Conservation (phyloP, 2,888 invertebrate genomes). For the Deladenus siricidicola region DNA sequence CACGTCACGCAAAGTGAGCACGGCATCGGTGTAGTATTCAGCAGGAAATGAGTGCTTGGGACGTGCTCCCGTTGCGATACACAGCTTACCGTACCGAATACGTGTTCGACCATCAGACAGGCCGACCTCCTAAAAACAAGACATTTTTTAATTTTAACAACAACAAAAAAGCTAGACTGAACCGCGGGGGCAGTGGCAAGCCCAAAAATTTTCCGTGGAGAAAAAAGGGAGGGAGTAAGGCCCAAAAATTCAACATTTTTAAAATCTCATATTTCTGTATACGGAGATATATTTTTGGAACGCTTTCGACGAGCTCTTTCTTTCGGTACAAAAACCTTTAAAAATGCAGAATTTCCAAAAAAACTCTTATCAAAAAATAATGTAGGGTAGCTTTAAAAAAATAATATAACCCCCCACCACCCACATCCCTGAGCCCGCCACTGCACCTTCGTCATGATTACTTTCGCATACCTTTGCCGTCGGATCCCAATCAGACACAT, state of each 20-base stretch:
- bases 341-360: too few relatives aligned
- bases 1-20: constrained; percentile 28
- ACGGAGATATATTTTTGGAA: too few relatives aligned
- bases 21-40: not conserved
- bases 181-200: too few relatives aligned
- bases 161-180: not conserved
- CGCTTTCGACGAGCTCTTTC: too few relatives aligned
- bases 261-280: too few relatives aligned
- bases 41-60: constrained; percentile 62
- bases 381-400: not conserved
- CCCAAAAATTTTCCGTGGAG: too few relatives aligned
- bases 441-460: too few relatives aligned
- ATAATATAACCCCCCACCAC: not conserved
- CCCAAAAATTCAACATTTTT: too few relatives aligned
- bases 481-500: constrained; percentile 29
- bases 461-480: constrained; percentile 25
- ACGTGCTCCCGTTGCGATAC: constrained; percentile 80
- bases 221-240: too few relatives aligned
- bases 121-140: constrained; percentile 41
- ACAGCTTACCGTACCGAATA: constrained; percentile 72
- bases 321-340: too few relatives aligned
- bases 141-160: not conserved
- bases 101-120: too few relatives aligned
- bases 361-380: not conserved
- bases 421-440: too few relatives aligned